phyloP scores from a whole-genome alignment of 2,888 invertebrate species.

The Eupithecia vulgata region DNA sequence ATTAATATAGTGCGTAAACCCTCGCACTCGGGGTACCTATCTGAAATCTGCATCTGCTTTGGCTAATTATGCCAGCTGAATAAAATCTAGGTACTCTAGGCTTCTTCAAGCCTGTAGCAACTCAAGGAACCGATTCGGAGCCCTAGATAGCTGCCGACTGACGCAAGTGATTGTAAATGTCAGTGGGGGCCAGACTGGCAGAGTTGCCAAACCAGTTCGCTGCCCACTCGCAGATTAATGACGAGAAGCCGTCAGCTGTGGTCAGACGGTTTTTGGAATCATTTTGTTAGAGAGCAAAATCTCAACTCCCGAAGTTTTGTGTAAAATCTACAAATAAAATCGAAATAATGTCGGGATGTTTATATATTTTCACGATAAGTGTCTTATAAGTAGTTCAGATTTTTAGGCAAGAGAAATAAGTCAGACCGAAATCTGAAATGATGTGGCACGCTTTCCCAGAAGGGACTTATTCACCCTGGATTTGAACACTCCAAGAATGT shows the following conservation, averaged over 20 bases:
- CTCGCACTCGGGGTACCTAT: no score
- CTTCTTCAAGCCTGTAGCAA: neutral
- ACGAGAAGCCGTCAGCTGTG: slow-evolving; percentile 1
- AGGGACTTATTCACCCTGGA: no score
- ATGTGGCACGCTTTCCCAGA: no score
- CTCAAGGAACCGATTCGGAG: neutral
- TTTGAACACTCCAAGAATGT: no score
- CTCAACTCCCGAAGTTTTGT: no score
- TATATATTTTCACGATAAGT: no score
- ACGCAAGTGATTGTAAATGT: slow-evolving; percentile 11
- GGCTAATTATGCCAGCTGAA: neutral
- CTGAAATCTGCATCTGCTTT: neutral
- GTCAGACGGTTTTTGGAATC: neutral
- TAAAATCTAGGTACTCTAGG: neutral
- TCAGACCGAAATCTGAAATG: no score
- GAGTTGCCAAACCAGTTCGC: slow-evolving; percentile 3
- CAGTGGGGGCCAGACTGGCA: neutral
- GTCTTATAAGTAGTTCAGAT: no score
- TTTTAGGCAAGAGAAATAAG: no score
- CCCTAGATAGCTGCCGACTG: neutral
- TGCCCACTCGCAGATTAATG: slow-evolving; percentile 6
- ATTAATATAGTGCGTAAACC: no score
- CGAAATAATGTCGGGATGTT: no score
- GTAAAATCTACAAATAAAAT: no score
- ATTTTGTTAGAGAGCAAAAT: neutral